Percentiles rank a stretch among this genome's conserved stretches.
Evolutionary conservation across 2,113 vertebrate species (phyloP).

Genomic region (Aspidoscelis tigris): DNA sequence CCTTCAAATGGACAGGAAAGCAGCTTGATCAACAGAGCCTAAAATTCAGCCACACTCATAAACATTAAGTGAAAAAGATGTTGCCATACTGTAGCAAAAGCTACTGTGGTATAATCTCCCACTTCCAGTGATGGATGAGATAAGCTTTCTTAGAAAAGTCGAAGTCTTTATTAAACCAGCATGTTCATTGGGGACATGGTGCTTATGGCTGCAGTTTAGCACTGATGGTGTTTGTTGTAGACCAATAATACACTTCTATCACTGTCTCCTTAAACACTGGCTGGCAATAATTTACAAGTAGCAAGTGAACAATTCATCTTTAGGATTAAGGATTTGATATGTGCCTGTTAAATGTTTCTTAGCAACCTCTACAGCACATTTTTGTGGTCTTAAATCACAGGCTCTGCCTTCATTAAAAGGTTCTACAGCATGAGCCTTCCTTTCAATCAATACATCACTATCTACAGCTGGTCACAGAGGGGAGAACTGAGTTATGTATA

Average conservation of each 20-base stretch:
- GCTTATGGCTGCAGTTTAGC: constrained; percentile 38
- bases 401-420: constrained; percentile 47
- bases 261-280: constrained; percentile 21
- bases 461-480: constrained; percentile 19
- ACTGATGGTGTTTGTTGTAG: constrained; percentile 45
- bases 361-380: background rate
- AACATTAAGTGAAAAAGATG: background rate
- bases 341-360: constrained; percentile 31
- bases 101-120: background rate
- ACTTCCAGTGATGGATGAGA: background rate
- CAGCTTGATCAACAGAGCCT: background rate
- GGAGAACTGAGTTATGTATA: constrained; percentile 37
- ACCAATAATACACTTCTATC: constrained; percentile 36
- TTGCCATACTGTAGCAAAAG: background rate
- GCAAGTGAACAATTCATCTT: constrained; percentile 38
- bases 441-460: constrained; percentile 41
- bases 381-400: constrained; percentile 5
- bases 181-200: constrained; percentile 14
- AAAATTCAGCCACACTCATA: background rate
- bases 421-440: constrained; percentile 28
- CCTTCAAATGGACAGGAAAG: background rate
- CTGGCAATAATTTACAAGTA: constrained; percentile 50
- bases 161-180: constrained; percentile 30
- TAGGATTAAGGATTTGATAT: constrained; percentile 31
- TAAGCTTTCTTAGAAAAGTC: constrained; percentile 34